Conservation (phyloP, 2,113 vertebrate species). For the Bos javanicus region DNA sequence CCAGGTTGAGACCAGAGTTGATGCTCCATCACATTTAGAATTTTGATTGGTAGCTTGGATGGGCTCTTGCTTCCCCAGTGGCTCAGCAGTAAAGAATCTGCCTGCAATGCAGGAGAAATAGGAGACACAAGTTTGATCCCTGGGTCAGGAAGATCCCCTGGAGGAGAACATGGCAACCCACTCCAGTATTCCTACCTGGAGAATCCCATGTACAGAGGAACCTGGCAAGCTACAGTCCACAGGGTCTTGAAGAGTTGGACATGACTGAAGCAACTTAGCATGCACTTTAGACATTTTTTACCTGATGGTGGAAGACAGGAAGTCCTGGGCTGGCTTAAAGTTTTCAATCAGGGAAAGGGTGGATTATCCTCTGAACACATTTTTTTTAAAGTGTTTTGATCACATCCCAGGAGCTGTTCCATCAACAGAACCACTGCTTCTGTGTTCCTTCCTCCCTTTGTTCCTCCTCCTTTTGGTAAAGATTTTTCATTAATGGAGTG, state of each 20-base stretch:
- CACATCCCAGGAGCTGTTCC: background rate
- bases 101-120: background rate
- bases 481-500: background rate
- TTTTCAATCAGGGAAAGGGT: background rate
- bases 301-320: background rate
- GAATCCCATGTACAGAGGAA: background rate
- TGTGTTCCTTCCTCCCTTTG: rapidly evolving
- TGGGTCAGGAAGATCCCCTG: background rate
- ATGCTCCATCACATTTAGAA: background rate
- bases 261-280: background rate
- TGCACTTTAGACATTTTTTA: background rate
- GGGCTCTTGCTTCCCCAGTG: background rate
- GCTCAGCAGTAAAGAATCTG: rapidly evolving
- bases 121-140: background rate
- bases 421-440: background rate
- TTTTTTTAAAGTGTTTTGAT: background rate
- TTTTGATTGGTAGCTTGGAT: background rate
- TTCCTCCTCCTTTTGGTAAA: background rate
- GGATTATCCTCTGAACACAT: background rate
- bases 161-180: background rate
- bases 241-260: background rate
- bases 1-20: too few species aligned
- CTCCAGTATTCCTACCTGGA: background rate
- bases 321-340: background rate
- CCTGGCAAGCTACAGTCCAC: background rate